Conservation (phyloP, 2,888 invertebrate species). For the Lacanobia wlatinum region DNA sequence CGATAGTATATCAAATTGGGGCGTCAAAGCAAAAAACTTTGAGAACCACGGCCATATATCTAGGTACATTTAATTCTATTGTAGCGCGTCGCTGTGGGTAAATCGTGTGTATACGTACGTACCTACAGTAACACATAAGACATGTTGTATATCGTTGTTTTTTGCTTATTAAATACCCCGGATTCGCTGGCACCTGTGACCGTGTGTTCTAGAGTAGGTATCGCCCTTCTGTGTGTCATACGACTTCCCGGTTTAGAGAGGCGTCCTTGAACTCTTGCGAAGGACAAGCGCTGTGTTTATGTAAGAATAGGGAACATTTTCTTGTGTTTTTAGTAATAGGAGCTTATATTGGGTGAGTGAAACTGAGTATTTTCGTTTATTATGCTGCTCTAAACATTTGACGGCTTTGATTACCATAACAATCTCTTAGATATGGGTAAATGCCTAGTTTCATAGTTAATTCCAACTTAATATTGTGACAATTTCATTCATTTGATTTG, state of each 20-base stretch:
- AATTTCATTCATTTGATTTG: too few species aligned
- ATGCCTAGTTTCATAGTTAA: too few species aligned
- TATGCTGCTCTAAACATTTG: background rate
- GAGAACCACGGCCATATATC: constrained; percentile 10
- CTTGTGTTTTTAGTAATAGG: background rate
- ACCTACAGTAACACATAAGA: constrained; percentile 3
- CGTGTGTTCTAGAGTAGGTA: constrained; percentile 8
- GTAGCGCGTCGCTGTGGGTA: constrained; percentile 29
- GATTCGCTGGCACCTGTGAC: constrained; percentile 45
- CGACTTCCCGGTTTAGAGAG: constrained; percentile 18
- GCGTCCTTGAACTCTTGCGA: constrained; percentile 47
- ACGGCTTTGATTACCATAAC: background rate
- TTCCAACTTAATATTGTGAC: too few species aligned
- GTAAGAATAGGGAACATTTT: constrained; percentile 12
- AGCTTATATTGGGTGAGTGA: too few species aligned
- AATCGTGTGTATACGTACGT: constrained; percentile 3
- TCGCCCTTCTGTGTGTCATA: constrained; percentile 16
- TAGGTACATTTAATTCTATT: constrained; percentile 50
- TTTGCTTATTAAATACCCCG: constrained; percentile 54
- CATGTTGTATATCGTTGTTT: constrained; percentile 40
- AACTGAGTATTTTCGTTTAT: background rate
- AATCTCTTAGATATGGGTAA: background rate
- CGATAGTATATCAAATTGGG: too few species aligned
- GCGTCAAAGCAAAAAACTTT: constrained; percentile 26
- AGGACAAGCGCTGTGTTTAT: constrained; percentile 24